These are phyloP conservation scores for Standfussiana lucernea DNA, from an alignment of 2,888 invertebrate species.

Conservation along the genomic window DNA sequence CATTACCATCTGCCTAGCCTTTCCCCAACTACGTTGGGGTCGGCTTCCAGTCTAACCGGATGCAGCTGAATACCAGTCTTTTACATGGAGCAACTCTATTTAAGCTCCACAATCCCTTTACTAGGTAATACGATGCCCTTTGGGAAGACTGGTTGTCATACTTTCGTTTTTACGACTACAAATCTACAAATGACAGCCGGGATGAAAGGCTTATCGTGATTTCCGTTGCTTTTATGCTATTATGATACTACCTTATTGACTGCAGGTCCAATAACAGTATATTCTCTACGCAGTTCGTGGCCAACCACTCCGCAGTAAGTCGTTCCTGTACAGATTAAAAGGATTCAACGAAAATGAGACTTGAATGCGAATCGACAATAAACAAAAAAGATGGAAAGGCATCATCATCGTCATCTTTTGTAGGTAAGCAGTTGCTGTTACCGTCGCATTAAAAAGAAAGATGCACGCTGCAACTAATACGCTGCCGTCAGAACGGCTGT, in stretches of 20 bases:
- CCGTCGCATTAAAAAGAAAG: not conserved
- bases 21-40: not conserved
- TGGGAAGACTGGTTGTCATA: not conserved
- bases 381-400: not conserved
- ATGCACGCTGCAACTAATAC: not conserved
- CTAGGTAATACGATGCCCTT: not conserved
- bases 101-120: not conserved
- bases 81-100: not conserved
- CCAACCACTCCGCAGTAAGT: conserved; percentile 95
- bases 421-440: not conserved
- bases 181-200: not conserved
- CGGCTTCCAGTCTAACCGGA: not conserved
- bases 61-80: not conserved
- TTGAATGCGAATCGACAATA: not conserved
- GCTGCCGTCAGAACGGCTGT: not conserved
- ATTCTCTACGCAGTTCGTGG: conserved; percentile 93
- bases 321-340: conserved; percentile 82
- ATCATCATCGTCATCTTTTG: not conserved
- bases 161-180: not conserved
- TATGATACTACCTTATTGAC: conserved; percentile 91
- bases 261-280: conserved; percentile 93
- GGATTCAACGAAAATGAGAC: not conserved
- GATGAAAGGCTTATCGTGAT: not conserved
- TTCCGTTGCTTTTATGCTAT: not conserved
- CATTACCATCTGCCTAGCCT: not conserved